Conservation (phyloP, 2,888 invertebrate species). For the Rhingia rostrata region DNA sequence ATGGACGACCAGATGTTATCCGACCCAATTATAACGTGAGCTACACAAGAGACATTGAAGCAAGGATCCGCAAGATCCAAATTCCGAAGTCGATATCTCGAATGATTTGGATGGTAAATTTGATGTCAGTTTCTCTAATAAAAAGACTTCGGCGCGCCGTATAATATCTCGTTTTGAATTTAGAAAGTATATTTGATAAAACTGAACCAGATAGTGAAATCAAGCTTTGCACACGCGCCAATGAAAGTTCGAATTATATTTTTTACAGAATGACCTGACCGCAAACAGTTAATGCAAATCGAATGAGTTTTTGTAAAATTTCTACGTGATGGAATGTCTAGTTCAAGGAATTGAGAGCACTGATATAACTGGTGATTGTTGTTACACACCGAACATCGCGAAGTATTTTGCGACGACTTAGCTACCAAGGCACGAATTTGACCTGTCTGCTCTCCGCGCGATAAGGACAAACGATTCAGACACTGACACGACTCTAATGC, state of each 20-base stretch:
- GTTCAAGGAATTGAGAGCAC: background rate
- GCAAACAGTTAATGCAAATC: background rate
- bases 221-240: no score
- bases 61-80: no score
- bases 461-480: no score
- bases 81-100: background rate
- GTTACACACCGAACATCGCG: constrained; percentile 15
- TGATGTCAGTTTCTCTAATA: background rate
- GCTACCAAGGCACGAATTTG: constrained; percentile 6
- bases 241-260: no score
- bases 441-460: constrained; percentile 3
- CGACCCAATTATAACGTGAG: no score
- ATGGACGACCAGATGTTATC: constrained; percentile 47
- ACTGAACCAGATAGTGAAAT: background rate
- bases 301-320: constrained; percentile 2
- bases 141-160: no score
- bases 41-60: no score
- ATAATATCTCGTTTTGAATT: no score
- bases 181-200: background rate
- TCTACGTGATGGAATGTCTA: constrained; percentile 1
- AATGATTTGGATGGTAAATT: background rate
- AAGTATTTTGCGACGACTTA: constrained; percentile 1
- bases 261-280: background rate
- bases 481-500: no score
- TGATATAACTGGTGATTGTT: background rate